Conservation (phyloP, 64 coral and sea anemone genomes). For the Trachythela sp. region DNA sequence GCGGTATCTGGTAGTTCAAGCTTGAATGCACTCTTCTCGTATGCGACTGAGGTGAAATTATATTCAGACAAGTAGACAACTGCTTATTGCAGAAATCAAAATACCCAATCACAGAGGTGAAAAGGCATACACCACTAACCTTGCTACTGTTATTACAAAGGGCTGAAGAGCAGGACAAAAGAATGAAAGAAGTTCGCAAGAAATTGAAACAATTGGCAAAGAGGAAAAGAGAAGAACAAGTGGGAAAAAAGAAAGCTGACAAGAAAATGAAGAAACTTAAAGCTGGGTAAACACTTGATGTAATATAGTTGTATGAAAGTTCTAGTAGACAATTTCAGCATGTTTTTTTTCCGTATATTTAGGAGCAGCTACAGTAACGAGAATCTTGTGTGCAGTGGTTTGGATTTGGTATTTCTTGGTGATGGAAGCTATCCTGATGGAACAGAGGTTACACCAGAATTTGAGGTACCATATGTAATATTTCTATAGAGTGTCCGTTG, state of each 20-base stretch:
- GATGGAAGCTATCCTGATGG: conserved; percentile 88
- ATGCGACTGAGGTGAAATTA: too few relatives aligned
- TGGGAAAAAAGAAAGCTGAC: conserved; percentile 25
- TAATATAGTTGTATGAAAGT: background rate
- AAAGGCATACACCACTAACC: too few relatives aligned
- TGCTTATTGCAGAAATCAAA: too few relatives aligned
- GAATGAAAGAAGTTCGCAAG: conserved; percentile 34
- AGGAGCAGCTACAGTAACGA: background rate
- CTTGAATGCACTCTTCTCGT: too few relatives aligned
- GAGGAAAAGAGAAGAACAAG: conserved; percentile 23
- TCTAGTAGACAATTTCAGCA: too few relatives aligned
- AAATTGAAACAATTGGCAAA: conserved; percentile 31
- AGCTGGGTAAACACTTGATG: conserved; percentile 23
- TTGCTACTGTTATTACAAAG: background rate
- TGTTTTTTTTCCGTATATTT: background rate
- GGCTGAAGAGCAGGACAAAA: conserved; percentile 36
- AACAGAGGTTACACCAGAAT: conserved; percentile 45
- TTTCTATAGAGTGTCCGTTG: too few relatives aligned
- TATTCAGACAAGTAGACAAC: too few relatives aligned
- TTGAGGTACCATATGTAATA: conserved; percentile 36
- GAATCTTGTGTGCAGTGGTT: background rate
- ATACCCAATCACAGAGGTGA: too few relatives aligned
- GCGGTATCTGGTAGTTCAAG: too few relatives aligned
- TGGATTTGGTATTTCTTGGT: conserved; percentile 55
- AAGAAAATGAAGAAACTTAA: conserved; percentile 33